phyloP scores from a whole-genome alignment of 2,888 invertebrate genomes.

The Tromatobia lineatoria region DNA sequence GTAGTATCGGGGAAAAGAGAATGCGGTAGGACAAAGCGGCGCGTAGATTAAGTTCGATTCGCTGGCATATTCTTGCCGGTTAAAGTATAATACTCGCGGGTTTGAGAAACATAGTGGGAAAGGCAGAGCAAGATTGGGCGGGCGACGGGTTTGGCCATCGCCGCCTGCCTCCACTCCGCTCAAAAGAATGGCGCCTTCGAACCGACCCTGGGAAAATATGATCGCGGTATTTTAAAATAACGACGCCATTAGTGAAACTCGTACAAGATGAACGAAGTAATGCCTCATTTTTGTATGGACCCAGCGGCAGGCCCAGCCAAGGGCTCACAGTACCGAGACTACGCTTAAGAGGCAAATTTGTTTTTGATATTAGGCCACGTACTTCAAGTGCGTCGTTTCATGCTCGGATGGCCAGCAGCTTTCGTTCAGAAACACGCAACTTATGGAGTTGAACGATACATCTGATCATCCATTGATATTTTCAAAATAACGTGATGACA shows the following conservation, averaged over 20 bases:
- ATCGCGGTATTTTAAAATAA: constrained; percentile 84
- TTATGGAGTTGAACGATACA: neutral
- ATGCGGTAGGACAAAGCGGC: constrained; percentile 73
- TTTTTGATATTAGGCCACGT: constrained; percentile 78
- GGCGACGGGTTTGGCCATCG: constrained; percentile 66
- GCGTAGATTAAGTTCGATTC: constrained; percentile 83
- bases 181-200: constrained; percentile 63
- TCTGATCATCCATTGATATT: neutral
- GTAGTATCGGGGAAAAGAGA: constrained; percentile 52
- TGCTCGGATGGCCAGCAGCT: constrained; percentile 44
- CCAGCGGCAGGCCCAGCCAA: constrained; percentile 10
- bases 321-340: constrained; percentile 28
- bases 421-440: constrained; percentile 18
- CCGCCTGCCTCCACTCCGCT: constrained; percentile 69
- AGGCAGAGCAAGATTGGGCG: constrained; percentile 60
- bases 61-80: constrained; percentile 79
- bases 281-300: constrained; percentile 77
- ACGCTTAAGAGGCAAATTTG: constrained; percentile 77
- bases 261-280: constrained; percentile 81
- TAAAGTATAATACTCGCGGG: constrained; percentile 68
- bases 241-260: constrained; percentile 83
- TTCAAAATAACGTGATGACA: neutral
- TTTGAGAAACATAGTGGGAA: constrained; percentile 51
- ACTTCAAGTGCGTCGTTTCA: constrained; percentile 64
- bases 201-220: constrained; percentile 78